Conservation (phyloP, 2,113 vertebrate species). For the Dinomys branickii region DNA sequence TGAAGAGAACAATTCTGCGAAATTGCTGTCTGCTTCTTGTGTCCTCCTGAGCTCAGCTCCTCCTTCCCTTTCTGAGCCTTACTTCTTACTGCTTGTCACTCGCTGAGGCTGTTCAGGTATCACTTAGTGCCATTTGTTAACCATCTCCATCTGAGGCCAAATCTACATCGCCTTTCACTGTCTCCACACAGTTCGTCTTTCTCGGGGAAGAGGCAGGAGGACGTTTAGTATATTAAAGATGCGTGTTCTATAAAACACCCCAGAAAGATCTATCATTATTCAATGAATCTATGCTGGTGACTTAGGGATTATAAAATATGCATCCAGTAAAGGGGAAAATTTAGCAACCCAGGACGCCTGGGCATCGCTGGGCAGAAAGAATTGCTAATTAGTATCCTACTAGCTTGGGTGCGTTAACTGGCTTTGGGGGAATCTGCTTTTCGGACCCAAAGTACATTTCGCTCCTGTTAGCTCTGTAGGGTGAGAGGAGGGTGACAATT, state of each 20-base stretch:
- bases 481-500: constrained; percentile 71
- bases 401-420: constrained; percentile 75
- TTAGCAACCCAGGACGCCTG: constrained; percentile 63
- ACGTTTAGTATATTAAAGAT: neutral
- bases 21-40: neutral
- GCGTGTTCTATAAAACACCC: constrained; percentile 41
- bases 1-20: neutral
- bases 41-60: neutral
- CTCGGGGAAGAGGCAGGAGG: neutral
- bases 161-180: neutral
- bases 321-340: constrained; percentile 61
- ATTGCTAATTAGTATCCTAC: constrained; percentile 78
- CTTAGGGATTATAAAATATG: constrained; percentile 64
- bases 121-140: neutral
- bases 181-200: constrained; percentile 35
- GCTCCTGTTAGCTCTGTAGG: constrained; percentile 63
- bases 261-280: constrained; percentile 45
- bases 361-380: constrained; percentile 75
- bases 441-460: constrained; percentile 69
- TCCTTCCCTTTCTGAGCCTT: neutral
- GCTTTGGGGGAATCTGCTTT: constrained; percentile 72
- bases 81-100: neutral
- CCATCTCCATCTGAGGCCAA: neutral
- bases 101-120: neutral
- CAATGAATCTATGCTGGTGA: constrained; percentile 17